Evolutionary conservation across 2,113 vertebrate species (phyloP), one percentile per base, ranked within the genome.

Genomic region (Mustelus asterias): DNA sequence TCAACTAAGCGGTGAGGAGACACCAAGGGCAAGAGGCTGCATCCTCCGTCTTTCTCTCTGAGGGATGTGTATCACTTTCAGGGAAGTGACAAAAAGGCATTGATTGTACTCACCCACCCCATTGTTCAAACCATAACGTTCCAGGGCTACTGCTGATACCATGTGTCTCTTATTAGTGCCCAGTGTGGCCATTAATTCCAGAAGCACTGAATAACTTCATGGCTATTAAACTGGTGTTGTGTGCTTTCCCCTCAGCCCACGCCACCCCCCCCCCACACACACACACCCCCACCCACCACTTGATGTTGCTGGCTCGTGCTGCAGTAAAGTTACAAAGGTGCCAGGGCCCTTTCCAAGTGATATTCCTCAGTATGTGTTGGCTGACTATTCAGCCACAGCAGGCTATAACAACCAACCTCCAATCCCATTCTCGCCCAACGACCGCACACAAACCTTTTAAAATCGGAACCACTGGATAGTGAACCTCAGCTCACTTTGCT

Each of bases 41-140:
- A 96, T 97, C 97, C 97, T 97, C 97, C 97, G 97, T 97, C 97
- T 97, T 97, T 97, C 97, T 97, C 97, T 97, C 97, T 97, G 96
- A 97, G 96, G 97, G 97, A 97, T 97, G 96, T 96, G 86, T 97
- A 97, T 98, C 97, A 96, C 97, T 98, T 97, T 97, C 98, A 96
- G 97, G 96, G 96, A 97, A 97, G 97, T 97, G 97, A 97, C 96
- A 97, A 96, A 96, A 90, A 89, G 97, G 97, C 96, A 95, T 97
- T 97, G 97, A 98, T 98, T 98, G 97, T 96, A 48, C 97, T 97
- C 97, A 97, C 97, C 97, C 97, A 97, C 97, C 97, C 97, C 97
- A 63, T 93, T 93, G 60, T 93, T 93, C 89, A 93, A 65, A 22
- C n/a, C 26, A 0, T 93, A 93, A 37, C 33, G 20, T 37, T n/a